A percentile compares a stretch with the other conserved stretches of the same genome.
These are phyloP conservation scores for Catharus bicknelli DNA, from an alignment of 2,113 vertebrate species.

Conservation along the genomic window DNA sequence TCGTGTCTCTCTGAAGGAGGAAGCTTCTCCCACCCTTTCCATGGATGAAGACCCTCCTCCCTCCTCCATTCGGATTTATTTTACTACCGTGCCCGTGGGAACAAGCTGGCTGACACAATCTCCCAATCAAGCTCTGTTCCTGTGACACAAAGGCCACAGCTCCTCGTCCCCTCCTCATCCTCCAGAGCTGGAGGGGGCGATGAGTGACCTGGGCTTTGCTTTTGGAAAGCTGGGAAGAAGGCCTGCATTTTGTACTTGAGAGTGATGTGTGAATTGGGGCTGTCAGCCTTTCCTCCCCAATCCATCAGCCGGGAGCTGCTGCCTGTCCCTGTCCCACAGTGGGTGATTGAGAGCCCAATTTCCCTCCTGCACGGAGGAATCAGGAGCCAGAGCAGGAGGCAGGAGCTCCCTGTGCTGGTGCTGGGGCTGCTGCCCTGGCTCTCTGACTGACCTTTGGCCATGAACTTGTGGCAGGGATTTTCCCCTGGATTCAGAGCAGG, in stretches of 20 bases:
- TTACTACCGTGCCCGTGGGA: fast-evolving
- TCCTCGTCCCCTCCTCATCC: neutral
- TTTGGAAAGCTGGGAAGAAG: neutral
- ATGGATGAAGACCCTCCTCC: neutral
- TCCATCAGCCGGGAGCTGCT: neutral
- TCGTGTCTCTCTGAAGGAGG: fast-evolving
- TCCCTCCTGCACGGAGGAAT: neutral
- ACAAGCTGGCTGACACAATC: neutral
- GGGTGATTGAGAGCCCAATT: fast-evolving
- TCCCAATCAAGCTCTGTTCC: neutral
- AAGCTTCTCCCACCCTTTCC: neutral
- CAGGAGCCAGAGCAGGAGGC: neutral
- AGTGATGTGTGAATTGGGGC: neutral
- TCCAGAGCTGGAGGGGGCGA: fast-evolving
- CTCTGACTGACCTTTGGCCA: neutral
- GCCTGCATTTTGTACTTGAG: fast-evolving
- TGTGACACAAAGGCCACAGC: neutral
- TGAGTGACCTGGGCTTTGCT: neutral
- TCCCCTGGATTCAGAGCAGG: neutral
- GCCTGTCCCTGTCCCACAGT: neutral
- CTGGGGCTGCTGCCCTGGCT: neutral
- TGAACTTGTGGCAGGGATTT: neutral
- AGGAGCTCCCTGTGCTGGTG: neutral
- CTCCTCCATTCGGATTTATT: neutral
- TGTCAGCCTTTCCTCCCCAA: neutral